Evolutionary conservation across 2,113 vertebrate species (phyloP), one percentile per base, ranked within the genome.

Genomic region (Gracilinanus agilis): DNA sequence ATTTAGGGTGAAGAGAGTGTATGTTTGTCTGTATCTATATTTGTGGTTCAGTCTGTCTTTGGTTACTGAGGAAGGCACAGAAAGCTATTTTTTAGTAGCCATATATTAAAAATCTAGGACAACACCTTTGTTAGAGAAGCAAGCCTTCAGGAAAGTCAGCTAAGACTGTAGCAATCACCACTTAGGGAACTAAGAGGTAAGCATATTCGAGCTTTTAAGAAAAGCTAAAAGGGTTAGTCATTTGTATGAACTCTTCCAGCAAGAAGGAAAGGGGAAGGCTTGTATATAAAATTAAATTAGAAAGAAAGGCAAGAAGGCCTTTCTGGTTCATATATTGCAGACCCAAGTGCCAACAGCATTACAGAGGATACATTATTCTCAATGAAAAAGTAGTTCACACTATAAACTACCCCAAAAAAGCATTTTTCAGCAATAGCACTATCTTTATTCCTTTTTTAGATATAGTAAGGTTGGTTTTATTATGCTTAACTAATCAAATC

Each of bases 81-180:
- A 40, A 95, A 94, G 88, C 44, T 67, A 93, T 90, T 94, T 96
- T 83, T 96, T 56, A 97, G 90, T 55, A 96, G 94, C 90, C 96
- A 90, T 54, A 54, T 94, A 53, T 96, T 93, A 96, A 95, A 88
- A 95, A 94, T 96, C 75, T 88, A 95, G 90, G 94, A 97, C 95
- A 96, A 93, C 44, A 24, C 21, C 92, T 97, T 94, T 83, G 53
- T 93, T 96, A 83, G 23, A 44, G 83, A 55, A 88, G 24, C 90
- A 94, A 95, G 95, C n/a, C 67, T 83, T 83, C 16, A 95, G 91
- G 92, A 97, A 97, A 96, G 55, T 97, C 89, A 94, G 91, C 44
- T 95, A 95, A 95, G 92, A 92, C 49, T 44, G 44, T 6, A 91
- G 29, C 90, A 94, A 95, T 96, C 93, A 92, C 91, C 96, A 55